Evolutionary conservation across 2,888 invertebrate genomes (phyloP).

Genomic region (Aquatica leii): DNA sequence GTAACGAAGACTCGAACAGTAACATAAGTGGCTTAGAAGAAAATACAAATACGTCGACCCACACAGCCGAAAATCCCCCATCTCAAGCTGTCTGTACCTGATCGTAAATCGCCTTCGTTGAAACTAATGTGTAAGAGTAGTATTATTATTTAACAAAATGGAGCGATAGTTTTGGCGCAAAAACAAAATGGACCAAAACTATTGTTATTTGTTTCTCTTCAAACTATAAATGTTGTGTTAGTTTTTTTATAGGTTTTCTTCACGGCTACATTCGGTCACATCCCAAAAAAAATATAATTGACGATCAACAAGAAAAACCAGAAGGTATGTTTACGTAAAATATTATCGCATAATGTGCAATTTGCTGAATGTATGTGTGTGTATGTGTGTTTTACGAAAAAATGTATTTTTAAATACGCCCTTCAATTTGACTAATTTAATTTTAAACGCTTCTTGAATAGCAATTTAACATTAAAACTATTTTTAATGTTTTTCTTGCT

Average conservation of each 20-base stretch:
- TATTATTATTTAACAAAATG: too few species aligned
- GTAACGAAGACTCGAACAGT: constrained; percentile 62
- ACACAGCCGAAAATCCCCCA: constrained; percentile 33
- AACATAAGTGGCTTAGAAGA: constrained; percentile 55
- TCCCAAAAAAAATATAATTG: background rate
- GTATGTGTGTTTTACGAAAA: constrained; percentile 7
- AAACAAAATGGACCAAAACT: constrained; percentile 8
- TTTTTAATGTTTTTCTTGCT: constrained; percentile 35
- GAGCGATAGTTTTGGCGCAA: constrained; percentile 10
- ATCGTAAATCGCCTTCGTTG: constrained; percentile 38
- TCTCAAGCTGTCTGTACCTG: constrained; percentile 55
- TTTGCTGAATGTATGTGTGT: constrained; percentile 12
- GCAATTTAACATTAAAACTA: background rate
- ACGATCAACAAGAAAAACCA: constrained; percentile 8
- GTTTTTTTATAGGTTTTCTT: constrained; percentile 30
- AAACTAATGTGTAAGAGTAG: constrained; percentile 18
- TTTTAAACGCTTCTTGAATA: background rate
- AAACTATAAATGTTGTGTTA: constrained; percentile 28
- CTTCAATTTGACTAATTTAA: background rate
- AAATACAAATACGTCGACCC: background rate
- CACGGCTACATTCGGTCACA: constrained; percentile 7
- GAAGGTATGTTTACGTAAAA: constrained; percentile 50
- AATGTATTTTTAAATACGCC: background rate
- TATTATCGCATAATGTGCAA: constrained; percentile 55
- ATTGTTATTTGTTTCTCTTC: constrained; percentile 6